A percentile compares a stretch with the other conserved stretches of the same genome.
These are phyloP conservation scores for Eurytoma adleriae DNA, from an alignment of 2,888 invertebrate genomes.

Conservation along the genomic window DNA sequence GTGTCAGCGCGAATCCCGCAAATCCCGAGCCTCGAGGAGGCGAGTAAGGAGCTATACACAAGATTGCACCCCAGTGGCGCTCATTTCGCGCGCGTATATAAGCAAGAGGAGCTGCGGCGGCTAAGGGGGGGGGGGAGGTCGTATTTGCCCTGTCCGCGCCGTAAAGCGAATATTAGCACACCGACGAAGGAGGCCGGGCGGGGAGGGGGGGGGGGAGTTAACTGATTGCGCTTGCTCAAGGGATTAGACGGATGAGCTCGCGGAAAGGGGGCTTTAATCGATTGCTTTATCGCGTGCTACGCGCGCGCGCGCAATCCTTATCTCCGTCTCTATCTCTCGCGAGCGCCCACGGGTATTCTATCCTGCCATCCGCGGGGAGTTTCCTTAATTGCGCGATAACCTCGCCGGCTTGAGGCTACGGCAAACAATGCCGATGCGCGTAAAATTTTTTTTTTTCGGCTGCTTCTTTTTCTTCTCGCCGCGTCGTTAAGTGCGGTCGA, in stretches of 20 bases:
- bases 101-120: not conserved
- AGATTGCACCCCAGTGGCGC: conserved; percentile 73
- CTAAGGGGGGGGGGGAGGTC: not conserved
- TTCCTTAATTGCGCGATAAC: conserved; percentile 56
- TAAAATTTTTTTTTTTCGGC: not conserved
- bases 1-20: conserved; percentile 70
- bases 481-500: not conserved
- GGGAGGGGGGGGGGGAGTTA: conserved; percentile 26
- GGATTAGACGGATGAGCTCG: conserved; percentile 57
- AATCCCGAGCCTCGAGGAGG: conserved; percentile 64
- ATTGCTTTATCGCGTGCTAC: conserved; percentile 55
- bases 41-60: conserved; percentile 65
- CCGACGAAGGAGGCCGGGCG: not conserved
- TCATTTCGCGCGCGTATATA: conserved; percentile 59
- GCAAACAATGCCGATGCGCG: conserved; percentile 46
- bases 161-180: conserved; percentile 56
- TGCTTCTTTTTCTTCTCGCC: not conserved
- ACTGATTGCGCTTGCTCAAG: conserved; percentile 58
- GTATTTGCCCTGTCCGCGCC: conserved; percentile 43
- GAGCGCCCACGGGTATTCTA: not conserved
- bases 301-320: conserved; percentile 40
- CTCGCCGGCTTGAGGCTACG: conserved; percentile 4
- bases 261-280: conserved; percentile 55
- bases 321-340: conserved; percentile 33
- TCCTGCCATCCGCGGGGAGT: not conserved